Evolutionary conservation across 2,113 vertebrate genomes (phyloP).

Genomic region (Mobula hypostoma): DNA sequence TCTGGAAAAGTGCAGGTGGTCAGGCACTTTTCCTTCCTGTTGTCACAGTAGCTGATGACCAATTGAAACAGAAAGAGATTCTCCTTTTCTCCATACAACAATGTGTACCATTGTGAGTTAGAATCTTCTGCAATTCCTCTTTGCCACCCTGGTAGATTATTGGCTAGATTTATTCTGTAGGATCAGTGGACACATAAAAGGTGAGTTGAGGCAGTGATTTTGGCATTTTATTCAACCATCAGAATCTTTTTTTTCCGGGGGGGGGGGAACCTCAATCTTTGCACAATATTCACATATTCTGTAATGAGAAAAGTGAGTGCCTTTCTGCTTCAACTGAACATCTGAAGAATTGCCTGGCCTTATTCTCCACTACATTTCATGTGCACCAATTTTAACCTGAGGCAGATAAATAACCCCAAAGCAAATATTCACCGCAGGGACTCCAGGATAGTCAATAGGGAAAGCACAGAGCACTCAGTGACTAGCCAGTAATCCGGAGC

Average conservation of each 20-base stretch:
- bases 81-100: neutral
- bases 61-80: neutral
- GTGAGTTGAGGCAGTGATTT: neutral
- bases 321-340: too few species aligned
- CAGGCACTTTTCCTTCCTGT: neutral
- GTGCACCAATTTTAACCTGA: neutral
- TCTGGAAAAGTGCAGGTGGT: neutral
- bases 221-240: neutral
- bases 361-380: too few species aligned
- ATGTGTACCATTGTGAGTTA: neutral
- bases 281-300: too few species aligned
- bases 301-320: too few species aligned
- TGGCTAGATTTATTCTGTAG: neutral
- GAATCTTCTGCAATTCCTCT: neutral
- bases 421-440: too few species aligned
- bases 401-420: neutral
- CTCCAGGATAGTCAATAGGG: neutral
- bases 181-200: neutral
- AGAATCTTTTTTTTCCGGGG: too few species aligned
- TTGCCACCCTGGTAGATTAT: neutral
- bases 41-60: neutral
- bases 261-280: too few species aligned
- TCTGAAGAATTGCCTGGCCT: too few species aligned
- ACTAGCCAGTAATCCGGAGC: neutral
- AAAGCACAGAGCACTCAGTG: too few species aligned